These are phyloP conservation scores for Megaceryle alcyon DNA, from an alignment of 2,797 vertebrate species.

Conservation along the genomic window DNA sequence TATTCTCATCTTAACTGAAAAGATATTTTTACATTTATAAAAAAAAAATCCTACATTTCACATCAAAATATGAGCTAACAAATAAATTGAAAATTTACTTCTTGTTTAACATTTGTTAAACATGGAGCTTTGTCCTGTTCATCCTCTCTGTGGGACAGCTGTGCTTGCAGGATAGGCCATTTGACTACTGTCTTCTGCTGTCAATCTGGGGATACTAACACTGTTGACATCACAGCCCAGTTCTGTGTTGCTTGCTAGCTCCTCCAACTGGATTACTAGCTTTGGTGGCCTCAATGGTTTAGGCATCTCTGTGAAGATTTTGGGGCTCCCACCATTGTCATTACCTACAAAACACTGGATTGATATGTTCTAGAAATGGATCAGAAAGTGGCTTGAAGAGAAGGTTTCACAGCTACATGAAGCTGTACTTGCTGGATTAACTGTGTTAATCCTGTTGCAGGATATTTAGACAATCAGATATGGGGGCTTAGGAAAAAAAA, in stretches of 20 bases:
- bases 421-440: background rate
- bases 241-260: background rate
- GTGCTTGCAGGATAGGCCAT: background rate
- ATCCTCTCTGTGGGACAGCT: background rate
- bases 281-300: background rate
- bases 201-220: background rate
- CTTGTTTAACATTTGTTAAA: background rate
- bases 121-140: background rate
- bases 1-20: background rate
- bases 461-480: background rate
- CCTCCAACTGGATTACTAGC: background rate
- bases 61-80: background rate
- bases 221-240: background rate
- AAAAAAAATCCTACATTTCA: background rate
- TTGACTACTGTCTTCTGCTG: background rate
- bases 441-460: background rate
- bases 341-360: background rate
- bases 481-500: fast-evolving
- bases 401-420: background rate
- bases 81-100: background rate
- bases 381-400: background rate
- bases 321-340: background rate
- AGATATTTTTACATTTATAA: background rate
- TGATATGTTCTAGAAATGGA: background rate
- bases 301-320: background rate